Evolutionary conservation across 1,140 invertebrate species (phyloP), one percentile per base, ranked within the genome.

Genomic region (Heliconius congener): DNA sequence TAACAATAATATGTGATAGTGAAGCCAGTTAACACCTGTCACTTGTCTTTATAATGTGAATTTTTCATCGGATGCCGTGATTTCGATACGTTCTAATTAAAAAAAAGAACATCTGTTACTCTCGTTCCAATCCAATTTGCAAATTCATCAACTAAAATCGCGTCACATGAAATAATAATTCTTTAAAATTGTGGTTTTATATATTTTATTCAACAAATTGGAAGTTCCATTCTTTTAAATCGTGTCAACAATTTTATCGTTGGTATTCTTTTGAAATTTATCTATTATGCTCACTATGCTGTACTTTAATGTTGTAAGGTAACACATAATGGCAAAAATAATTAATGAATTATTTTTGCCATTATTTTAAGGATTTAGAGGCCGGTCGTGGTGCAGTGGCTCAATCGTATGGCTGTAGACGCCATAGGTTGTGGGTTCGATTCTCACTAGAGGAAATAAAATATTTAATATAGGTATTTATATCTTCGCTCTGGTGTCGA

Each of bases 81-180:
- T 66, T 76, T 76, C 74, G 57, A 76, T 46, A 42, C 55, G 37
- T 34, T 55, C 74, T 76, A 76, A 76, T 76, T 76, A 76, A 76
- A 76, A 57, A 37, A 76, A 76, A 76, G 74, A 55, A 76, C 60
- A 60, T 76, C 55, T 76, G 57, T 66, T 60, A 55, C 57, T 66
- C 74, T 52, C 74, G 57, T 39, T 76, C 74, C 74, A 23, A 66
- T 76, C 60, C 74, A 76, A 76, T 76, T 76, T 76, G 74, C 60
- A 60, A 76, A 42, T 76, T 76, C 74, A 76, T 76, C 74, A 76
- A 76, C 74, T 76, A 76, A 76, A 76, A 76, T 76, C 55, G 74
- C 39, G 55, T 34, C 57, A 60, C 6, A 52, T 76, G 60, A 76
- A 76, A 42, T 60, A 57, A 57, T 57, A 57, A 57, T 57, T 23